A percentile compares a stretch with the other conserved stretches of the same genome.
These are phyloP conservation scores for Heterotis niloticus DNA, from an alignment of 2,113 vertebrate species.

Conservation along the genomic window DNA sequence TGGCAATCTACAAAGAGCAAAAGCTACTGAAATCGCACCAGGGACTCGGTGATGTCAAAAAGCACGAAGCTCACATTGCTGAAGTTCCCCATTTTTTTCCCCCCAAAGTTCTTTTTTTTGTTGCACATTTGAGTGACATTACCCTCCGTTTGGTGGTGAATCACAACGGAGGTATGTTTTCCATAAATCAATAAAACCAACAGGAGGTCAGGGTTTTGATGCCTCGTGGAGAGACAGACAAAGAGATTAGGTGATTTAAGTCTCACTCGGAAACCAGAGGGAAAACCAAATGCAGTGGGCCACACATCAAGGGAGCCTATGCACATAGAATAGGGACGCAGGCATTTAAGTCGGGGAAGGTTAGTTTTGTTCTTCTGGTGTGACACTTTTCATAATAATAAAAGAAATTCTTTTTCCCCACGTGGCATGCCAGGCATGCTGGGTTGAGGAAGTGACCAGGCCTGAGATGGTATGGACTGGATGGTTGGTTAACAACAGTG, in stretches of 20 bases:
- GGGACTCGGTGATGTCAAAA: not conserved
- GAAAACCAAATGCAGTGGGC: not conserved
- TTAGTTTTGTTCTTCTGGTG: not conserved
- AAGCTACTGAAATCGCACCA: not conserved
- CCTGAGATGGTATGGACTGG: no score
- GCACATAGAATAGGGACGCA: not conserved
- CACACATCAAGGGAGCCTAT: not conserved
- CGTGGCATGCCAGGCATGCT: not conserved
- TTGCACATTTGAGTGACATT: not conserved
- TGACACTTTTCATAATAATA: constrained; percentile 7
- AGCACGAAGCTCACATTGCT: not conserved
- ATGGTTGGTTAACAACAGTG: not conserved
- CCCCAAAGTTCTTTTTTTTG: not conserved
- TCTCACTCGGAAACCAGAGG: not conserved
- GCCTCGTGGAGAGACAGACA: not conserved
- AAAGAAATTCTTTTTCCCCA: constrained; percentile 8
- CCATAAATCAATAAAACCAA: constrained; percentile 1
- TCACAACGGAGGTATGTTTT: not conserved
- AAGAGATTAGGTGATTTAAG: not conserved
- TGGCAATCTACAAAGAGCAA: not conserved
- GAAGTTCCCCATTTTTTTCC: not conserved
- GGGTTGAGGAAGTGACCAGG: no score
- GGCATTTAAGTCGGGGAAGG: not conserved
- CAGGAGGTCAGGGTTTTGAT: not conserved
- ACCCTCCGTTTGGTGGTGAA: not conserved